Percentiles rank a stretch among this genome's conserved stretches.
phyloP scores from a whole-genome alignment of 2,113 vertebrate species.

The Nycticryphes semicollaris region DNA sequence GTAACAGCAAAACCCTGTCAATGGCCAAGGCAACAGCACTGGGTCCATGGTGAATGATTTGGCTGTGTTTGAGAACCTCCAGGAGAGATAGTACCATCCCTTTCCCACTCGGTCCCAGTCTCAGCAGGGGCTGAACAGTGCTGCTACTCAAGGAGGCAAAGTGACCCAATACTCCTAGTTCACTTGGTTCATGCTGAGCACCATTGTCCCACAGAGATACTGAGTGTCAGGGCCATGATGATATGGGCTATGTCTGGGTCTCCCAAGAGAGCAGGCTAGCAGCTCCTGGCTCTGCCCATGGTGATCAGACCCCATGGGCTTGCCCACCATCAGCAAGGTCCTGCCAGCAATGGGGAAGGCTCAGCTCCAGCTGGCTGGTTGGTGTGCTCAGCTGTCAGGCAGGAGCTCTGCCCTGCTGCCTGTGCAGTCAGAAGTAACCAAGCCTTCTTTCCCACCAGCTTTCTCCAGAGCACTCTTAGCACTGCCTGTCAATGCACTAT shows the following conservation, averaged over 20 bases:
- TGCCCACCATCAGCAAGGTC: not conserved
- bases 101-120: rapidly evolving
- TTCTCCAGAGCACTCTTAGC: not conserved
- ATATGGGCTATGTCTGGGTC: not conserved
- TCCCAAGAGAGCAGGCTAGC: not conserved
- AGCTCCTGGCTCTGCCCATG: not conserved
- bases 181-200: rapidly evolving
- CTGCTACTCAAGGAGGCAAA: not conserved
- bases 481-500: not conserved
- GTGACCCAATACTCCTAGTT: rapidly evolving
- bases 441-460: not conserved
- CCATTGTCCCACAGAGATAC: not conserved
- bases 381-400: not conserved
- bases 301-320: not conserved
- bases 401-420: not conserved
- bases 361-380: rapidly evolving
- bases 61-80: not conserved
- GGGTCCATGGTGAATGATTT: rapidly evolving
- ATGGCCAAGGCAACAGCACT: not conserved
- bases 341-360: not conserved
- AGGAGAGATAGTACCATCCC: not conserved
- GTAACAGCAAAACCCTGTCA: not conserved
- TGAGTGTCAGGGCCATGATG: not conserved
- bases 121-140: not conserved
- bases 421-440: not conserved